Evolutionary conservation across 2,113 vertebrate species (phyloP).

Genomic region (Heterotis niloticus): DNA sequence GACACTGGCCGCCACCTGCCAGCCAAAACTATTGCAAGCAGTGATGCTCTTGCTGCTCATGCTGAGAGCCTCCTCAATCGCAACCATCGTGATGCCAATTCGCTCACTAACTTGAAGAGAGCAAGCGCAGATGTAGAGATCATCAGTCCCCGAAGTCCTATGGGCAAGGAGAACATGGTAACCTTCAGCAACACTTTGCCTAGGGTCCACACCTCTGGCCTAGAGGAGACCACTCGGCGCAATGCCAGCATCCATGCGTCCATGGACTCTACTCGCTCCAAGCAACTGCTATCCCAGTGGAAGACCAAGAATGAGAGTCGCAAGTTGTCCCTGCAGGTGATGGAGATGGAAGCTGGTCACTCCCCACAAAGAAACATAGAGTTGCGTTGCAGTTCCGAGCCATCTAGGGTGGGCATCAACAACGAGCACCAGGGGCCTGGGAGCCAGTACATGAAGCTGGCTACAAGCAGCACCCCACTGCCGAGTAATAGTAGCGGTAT

Average conservation of each 20-base stretch:
- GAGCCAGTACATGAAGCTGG: conserved; percentile 83
- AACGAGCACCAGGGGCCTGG: conserved; percentile 73
- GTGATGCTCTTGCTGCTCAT: conserved; percentile 49
- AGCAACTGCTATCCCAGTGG: conserved; percentile 95
- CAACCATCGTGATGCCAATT: conserved; percentile 75
- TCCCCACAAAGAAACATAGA: conserved; percentile 86
- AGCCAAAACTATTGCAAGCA: conserved; percentile 67
- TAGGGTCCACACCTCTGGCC: conserved; percentile 73
- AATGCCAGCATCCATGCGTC: conserved; percentile 88
- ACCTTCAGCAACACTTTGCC: conserved; percentile 96
- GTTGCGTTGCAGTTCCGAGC: conserved; percentile 84
- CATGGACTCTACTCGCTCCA: conserved; percentile 91
- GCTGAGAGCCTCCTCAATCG: conserved; percentile 59
- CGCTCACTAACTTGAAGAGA: conserved; percentile 80
- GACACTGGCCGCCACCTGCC: conserved; percentile 70
- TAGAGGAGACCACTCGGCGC: conserved; percentile 82
- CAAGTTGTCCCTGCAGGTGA: conserved; percentile 85
- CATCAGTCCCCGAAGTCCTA: conserved; percentile 83
- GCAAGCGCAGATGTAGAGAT: conserved; percentile 91
- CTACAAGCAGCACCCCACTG: conserved; percentile 70
- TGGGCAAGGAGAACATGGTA: conserved; percentile 92
- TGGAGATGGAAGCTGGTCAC: conserved; percentile 79
- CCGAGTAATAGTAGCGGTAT: conserved; percentile 72
- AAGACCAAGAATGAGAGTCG: conserved; percentile 89
- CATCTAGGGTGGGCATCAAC: conserved; percentile 77